Conservation (phyloP, 2,888 invertebrate genomes). For the Noctua comes region DNA sequence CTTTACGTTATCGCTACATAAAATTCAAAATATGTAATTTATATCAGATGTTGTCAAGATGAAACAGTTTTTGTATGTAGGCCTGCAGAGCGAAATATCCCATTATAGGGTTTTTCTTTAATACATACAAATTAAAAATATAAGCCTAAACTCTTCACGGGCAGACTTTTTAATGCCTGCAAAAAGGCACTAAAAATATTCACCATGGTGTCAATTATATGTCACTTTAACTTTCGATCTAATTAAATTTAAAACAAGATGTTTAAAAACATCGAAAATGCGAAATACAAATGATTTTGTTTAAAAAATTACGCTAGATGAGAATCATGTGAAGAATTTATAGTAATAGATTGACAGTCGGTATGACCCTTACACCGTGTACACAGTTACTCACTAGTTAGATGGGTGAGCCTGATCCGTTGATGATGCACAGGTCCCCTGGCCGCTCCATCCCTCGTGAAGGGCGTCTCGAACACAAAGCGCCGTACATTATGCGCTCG, state of each 20-base stretch:
- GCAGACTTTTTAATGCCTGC: not conserved
- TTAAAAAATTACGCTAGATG: not conserved
- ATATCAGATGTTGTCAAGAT: no score
- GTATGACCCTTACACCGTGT: not conserved
- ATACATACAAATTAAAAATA: no score
- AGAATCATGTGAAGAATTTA: not conserved
- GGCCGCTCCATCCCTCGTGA: constrained; percentile 95
- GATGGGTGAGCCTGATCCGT: constrained; percentile 96
- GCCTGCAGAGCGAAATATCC: no score
- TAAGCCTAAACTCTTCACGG: not conserved
- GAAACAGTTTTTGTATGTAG: no score
- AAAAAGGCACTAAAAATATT: not conserved
- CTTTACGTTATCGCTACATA: no score
- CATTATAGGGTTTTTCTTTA: no score
- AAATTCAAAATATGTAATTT: no score
- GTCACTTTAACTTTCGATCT: not conserved
- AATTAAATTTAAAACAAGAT: not conserved
- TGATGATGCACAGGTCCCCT: constrained; percentile 96
- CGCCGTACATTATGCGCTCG: constrained; percentile 96
- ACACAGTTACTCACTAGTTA: constrained; percentile 92
- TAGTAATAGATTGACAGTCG: not conserved
- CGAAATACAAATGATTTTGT: not conserved
- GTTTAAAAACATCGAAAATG: not conserved
- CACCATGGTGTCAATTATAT: not conserved
- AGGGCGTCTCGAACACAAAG: constrained; percentile 98